These are phyloP conservation scores for Caenorhabditis drosophilae DNA, from an alignment of 2,888 invertebrate species.

Conservation along the genomic window DNA sequence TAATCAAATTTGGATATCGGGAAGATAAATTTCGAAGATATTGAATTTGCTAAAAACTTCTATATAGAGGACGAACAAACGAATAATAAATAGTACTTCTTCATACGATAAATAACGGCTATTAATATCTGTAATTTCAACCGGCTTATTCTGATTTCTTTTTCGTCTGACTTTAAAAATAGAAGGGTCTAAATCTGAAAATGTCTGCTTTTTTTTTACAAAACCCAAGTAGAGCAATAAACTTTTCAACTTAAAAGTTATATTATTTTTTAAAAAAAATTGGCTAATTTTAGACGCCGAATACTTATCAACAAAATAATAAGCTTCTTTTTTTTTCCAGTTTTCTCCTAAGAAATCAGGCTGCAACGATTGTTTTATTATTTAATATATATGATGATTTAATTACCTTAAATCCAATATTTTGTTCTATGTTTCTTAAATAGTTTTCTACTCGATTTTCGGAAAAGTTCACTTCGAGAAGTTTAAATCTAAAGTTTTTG, in stretches of 20 bases:
- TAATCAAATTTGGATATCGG: constrained; percentile 18
- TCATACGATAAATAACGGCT: constrained; percentile 31
- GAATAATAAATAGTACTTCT: no score
- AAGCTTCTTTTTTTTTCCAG: constrained; percentile 26
- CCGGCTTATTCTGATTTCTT: constrained; percentile 10
- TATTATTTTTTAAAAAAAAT: background rate
- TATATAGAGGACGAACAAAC: no score
- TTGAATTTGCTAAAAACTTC: constrained; percentile 42
- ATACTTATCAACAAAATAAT: constrained; percentile 3
- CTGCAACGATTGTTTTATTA: constrained; percentile 8
- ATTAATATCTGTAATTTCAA: constrained; percentile 28
- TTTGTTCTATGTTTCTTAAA: constrained; percentile 23
- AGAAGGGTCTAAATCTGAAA: constrained; percentile 25
- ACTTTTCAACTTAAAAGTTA: background rate
- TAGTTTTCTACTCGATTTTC: constrained; percentile 14
- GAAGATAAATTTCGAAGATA: constrained; percentile 19
- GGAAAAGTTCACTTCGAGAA: constrained; percentile 22
- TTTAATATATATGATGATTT: background rate
- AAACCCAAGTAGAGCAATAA: background rate
- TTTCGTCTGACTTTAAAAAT: constrained; percentile 27
- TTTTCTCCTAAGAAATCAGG: constrained; percentile 36
- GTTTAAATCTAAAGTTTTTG: constrained; percentile 30
- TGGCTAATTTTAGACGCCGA: background rate
- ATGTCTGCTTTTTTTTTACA: background rate
- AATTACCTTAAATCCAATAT: constrained; percentile 31